Conservation (phyloP, 2,888 invertebrate species). For the Pomacea canaliculata region DNA sequence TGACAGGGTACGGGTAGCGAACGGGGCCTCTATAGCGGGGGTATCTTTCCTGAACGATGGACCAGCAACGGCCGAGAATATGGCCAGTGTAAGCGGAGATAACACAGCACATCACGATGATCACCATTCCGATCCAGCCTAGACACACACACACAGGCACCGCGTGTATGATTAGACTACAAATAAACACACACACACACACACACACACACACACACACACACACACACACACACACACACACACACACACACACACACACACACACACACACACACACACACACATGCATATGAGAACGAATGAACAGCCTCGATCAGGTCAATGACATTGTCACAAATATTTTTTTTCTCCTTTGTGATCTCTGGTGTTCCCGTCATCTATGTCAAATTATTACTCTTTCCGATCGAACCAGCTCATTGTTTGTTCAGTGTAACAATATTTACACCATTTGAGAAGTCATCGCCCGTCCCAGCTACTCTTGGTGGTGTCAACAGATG, state of each 20-base stretch:
- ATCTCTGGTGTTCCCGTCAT: too few species aligned
- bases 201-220: background rate
- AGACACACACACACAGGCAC: background rate
- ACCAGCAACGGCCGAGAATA: slow-evolving; percentile 85
- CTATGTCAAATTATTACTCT: too few species aligned
- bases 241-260: too few species aligned
- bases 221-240: background rate
- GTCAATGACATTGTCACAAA: too few species aligned
- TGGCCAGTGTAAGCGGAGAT: slow-evolving; percentile 84
- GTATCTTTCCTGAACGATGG: slow-evolving; percentile 79
- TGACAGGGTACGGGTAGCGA: slow-evolving; percentile 86
- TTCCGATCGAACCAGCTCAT: too few species aligned
- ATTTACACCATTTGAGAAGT: too few species aligned
- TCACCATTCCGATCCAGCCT: slow-evolving; percentile 79
- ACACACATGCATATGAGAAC: too few species aligned
- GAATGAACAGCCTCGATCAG: too few species aligned
- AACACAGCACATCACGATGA: slow-evolving; percentile 75
- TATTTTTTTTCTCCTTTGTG: too few species aligned
- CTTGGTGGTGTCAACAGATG: too few species aligned
- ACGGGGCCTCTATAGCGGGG: slow-evolving; percentile 73
- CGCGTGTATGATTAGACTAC: background rate
- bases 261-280: background rate
- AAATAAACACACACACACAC: background rate
- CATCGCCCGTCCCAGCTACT: too few species aligned
- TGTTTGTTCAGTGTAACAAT: too few species aligned